Evolutionary conservation across 2,113 vertebrate genomes (phyloP), one percentile per base, ranked within the genome.

Genomic region (Indri indri): DNA sequence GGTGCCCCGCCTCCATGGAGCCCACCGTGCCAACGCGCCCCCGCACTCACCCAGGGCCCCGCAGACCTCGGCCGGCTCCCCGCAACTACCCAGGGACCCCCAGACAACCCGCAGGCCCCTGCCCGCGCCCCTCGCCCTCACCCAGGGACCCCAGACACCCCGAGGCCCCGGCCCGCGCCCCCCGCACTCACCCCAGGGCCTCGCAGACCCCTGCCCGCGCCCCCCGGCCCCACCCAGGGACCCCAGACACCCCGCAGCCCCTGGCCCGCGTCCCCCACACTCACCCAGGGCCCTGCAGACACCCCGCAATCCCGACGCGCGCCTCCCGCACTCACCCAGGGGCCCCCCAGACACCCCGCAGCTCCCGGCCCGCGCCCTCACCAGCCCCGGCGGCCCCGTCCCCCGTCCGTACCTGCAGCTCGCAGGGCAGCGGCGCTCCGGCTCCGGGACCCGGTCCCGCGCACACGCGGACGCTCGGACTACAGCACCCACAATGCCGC

Each of bases 341-440:
- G 25, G 12, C 6, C 30, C 45, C 27, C 16, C 42, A 32, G 42
- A 32, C 84, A 47, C 47, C 34, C 34, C 11, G 77, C 52, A 25
- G 77, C 6, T 20, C 22, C 20, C 52, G 27, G 10, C 74, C 9
- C 16, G 45, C 30, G 45, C 27, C 59, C 23, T 61, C 59, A 10
- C 59, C 54, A 27, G 59, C 22, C 30, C 45, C 16, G 16, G 30
- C 45, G 27, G 71, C 71, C 40, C 42, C 13, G 71, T 2, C 12
- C 27, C 25, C 42, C 25, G 8, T 23, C 22, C 3, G 71, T 45
- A 74, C 13, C 25, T 7, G 71, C 25, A 42, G 42, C 42, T 25
- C 9, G 3, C 13, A 12, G 1, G 25, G 14, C 23, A 1, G 57
- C 76, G 5, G 74, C 23, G 13, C 45, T 7, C 20, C 10, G 1